Evolutionary conservation across 2,113 vertebrate species (phyloP).

Genomic region (Menidia beryllina): DNA sequence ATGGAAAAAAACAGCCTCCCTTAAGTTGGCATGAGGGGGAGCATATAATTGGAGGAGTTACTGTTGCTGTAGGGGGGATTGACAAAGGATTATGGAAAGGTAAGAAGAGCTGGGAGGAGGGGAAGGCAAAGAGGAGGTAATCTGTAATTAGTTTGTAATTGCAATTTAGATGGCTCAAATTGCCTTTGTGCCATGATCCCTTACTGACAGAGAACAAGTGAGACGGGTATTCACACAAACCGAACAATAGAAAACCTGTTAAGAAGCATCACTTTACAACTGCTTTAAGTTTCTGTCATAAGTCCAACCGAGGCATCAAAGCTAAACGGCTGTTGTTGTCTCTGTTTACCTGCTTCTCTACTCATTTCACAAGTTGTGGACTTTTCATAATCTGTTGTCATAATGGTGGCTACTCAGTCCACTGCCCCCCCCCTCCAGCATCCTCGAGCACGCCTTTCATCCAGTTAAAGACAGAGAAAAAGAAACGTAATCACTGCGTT

Average conservation of each 20-base stretch:
- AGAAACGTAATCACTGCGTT: too few relatives aligned
- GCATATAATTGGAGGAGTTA: constrained; percentile 57
- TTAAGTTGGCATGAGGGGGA: constrained; percentile 1
- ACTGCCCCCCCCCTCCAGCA: too few relatives aligned
- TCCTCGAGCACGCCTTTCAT: too few relatives aligned
- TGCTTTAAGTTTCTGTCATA: constrained; percentile 10
- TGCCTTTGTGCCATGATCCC: constrained; percentile 53
- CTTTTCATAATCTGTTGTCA: too few relatives aligned
- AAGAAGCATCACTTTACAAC: constrained; percentile 2
- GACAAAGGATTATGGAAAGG: constrained; percentile 62
- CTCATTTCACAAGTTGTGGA: too few relatives aligned
- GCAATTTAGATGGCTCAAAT: constrained; percentile 48
- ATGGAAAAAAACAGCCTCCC: constrained; percentile 25
- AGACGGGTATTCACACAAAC: constrained; percentile 16
- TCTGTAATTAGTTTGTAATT: constrained; percentile 74
- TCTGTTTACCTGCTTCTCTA: too few relatives aligned
- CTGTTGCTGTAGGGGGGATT: constrained; percentile 56
- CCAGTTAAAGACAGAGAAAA: too few relatives aligned
- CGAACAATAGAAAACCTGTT: constrained; percentile 11
- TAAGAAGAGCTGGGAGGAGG: constrained; percentile 40
- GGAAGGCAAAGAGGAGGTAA: constrained; percentile 43
- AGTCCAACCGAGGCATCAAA: not conserved
- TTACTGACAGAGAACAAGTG: constrained; percentile 37
- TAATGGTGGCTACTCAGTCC: too few relatives aligned
- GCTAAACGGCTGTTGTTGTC: too few relatives aligned